These are phyloP conservation scores for Pollenia labialis DNA, from an alignment of 2,888 invertebrate species.

Conservation along the genomic window DNA sequence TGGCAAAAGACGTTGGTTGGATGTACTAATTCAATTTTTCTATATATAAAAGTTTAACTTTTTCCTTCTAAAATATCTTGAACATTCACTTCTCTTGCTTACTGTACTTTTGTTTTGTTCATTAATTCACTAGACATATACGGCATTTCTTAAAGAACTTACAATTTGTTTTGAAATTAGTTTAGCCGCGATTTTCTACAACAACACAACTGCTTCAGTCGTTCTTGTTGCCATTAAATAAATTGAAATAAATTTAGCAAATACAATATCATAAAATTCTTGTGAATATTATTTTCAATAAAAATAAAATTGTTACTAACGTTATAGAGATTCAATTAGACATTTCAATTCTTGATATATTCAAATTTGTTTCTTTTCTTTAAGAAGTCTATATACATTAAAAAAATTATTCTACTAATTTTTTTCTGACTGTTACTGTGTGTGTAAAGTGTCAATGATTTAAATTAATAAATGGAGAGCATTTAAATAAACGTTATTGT, in stretches of 20 bases:
- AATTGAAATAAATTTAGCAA: too few species aligned
- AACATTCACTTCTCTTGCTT: neutral
- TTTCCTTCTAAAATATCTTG: neutral
- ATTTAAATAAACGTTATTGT: constrained; percentile 19
- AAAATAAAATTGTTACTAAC: neutral
- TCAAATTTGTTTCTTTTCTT: neutral
- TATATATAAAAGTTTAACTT: neutral
- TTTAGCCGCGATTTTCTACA: constrained; percentile 74
- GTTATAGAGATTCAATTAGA: constrained; percentile 6
- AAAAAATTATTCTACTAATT: too few species aligned
- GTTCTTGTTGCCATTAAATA: constrained; percentile 14
- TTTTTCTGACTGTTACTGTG: too few species aligned
- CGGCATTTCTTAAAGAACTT: constrained; percentile 36
- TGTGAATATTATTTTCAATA: constrained; percentile 14
- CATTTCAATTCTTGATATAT: neutral
- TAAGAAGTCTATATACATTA: too few species aligned
- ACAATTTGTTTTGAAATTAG: constrained; percentile 59
- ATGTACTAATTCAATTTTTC: too few species aligned
- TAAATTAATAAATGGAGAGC: constrained; percentile 19
- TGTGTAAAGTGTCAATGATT: constrained; percentile 2
- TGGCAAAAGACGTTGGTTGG: too few species aligned
- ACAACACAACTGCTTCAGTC: constrained; percentile 59
- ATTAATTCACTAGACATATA: neutral
- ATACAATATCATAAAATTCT: neutral
- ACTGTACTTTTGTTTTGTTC: constrained; percentile 12